phyloP scores from a whole-genome alignment of 2,888 invertebrate species.

The Epirrita christyi region DNA sequence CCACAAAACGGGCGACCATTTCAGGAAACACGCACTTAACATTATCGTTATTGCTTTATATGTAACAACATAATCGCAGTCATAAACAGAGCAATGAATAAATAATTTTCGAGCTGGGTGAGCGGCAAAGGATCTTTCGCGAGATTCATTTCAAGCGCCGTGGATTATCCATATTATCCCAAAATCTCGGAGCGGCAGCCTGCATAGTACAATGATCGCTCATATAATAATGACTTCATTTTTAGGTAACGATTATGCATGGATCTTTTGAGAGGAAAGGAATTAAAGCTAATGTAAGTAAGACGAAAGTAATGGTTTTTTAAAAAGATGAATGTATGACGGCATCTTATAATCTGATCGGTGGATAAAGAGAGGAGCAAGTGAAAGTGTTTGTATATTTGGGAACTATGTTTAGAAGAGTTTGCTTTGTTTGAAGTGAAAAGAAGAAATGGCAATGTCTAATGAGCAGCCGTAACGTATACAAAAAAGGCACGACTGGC shows the following conservation, averaged over 20 bases:
- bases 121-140: slow-evolving; percentile 64
- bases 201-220: slow-evolving; percentile 57
- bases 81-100: slow-evolving; percentile 68
- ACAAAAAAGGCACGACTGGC: too few relatives aligned
- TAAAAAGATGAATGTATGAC: too few relatives aligned
- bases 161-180: slow-evolving; percentile 80
- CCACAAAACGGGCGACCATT: slow-evolving; percentile 25
- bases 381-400: too few relatives aligned
- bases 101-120: slow-evolving; percentile 71
- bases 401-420: too few relatives aligned
- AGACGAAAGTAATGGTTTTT: too few relatives aligned
- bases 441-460: too few relatives aligned
- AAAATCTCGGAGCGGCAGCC: slow-evolving; percentile 72
- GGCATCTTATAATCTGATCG: too few relatives aligned
- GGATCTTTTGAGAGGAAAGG: too few relatives aligned
- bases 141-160: slow-evolving; percentile 70
- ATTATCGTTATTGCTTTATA: slow-evolving; percentile 46
- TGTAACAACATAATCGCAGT: slow-evolving; percentile 59
- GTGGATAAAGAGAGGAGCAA: too few relatives aligned
- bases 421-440: too few relatives aligned
- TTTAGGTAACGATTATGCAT: slow-evolving; percentile 57
- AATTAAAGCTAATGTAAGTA: too few relatives aligned
- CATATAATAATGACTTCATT: slow-evolving; percentile 69
- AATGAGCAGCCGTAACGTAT: too few relatives aligned
- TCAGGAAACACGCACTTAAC: slow-evolving; percentile 43